Evolutionary conservation across 2,797 vertebrate genomes (phyloP).

Genomic region (Euphonia xanthogaster): DNA sequence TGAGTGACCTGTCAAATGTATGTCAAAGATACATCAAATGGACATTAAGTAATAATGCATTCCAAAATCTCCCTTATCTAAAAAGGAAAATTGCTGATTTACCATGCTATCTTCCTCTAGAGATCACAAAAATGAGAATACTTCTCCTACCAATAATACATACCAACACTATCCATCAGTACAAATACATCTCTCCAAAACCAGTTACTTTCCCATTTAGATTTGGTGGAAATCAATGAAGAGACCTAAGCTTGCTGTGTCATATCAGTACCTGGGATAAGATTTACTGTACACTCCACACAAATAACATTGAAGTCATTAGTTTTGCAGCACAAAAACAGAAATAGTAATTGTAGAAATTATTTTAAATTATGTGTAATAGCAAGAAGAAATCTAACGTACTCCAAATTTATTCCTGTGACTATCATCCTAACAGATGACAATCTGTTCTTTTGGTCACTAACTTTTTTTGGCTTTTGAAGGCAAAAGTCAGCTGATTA

Average conservation of each 20-base stretch:
- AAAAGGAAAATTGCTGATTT: background rate
- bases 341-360: background rate
- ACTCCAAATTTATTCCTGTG: background rate
- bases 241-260: background rate
- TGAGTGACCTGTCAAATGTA: background rate
- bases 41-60: background rate
- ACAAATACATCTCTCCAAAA: background rate
- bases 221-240: background rate
- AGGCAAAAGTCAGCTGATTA: background rate
- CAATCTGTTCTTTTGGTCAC: background rate
- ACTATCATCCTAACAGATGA: background rate
- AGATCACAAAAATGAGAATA: background rate
- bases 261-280: background rate
- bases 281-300: background rate
- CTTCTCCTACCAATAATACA: background rate
- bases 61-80: background rate
- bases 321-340: background rate
- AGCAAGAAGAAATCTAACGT: background rate
- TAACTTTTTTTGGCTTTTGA: background rate
- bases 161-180: background rate
- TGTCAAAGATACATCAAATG: background rate
- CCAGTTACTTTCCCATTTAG: background rate
- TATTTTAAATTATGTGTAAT: background rate
- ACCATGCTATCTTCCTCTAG: background rate
- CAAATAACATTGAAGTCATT: background rate